phyloP scores from a whole-genome alignment of 2,797 vertebrate species.

The Florisuga fusca region DNA sequence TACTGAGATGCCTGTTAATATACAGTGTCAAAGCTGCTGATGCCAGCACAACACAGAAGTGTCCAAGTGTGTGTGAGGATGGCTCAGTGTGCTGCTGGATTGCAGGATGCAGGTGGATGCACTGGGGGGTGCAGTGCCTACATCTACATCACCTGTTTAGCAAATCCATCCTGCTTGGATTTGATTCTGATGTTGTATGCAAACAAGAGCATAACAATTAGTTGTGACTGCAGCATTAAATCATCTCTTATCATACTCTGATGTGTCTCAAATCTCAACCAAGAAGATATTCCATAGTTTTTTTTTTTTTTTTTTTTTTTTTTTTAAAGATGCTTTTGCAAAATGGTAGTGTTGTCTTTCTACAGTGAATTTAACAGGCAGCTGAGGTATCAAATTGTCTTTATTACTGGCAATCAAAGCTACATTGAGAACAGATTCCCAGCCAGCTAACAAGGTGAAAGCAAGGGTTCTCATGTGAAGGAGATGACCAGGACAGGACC shows the following conservation, averaged over 20 bases:
- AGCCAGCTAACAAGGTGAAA: neutral
- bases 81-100: neutral
- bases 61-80: neutral
- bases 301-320: neutral
- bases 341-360: neutral
- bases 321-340: neutral
- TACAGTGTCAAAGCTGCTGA: neutral
- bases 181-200: neutral
- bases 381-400: neutral
- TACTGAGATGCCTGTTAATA: neutral
- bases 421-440: neutral
- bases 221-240: neutral
- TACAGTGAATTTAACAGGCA: neutral
- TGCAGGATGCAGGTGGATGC: neutral
- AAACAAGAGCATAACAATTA: neutral
- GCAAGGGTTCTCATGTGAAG: neutral
- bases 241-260: neutral
- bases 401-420: neutral
- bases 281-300: neutral
- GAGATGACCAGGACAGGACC: neutral
- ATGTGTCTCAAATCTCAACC: neutral
- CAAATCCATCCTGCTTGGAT: neutral
- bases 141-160: neutral
- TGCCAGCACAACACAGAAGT: neutral
- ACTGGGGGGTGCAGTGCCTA: neutral